Percentiles rank a stretch among this genome's conserved stretches.
phyloP scores from a whole-genome alignment of 2,888 invertebrate genomes.

The Platycnemis pennipes region DNA sequence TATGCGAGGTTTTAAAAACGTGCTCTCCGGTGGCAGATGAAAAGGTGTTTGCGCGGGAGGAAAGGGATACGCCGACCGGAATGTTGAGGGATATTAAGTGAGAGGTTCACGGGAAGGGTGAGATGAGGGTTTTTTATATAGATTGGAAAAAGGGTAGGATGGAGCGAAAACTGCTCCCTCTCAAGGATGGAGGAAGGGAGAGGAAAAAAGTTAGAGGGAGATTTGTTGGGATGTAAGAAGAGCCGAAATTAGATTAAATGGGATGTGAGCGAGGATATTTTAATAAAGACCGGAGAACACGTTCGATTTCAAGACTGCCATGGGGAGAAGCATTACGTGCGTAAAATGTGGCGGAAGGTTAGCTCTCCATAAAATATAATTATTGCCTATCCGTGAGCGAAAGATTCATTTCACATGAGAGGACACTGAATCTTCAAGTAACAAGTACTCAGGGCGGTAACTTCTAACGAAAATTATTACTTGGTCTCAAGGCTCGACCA shows the following conservation, averaged over 20 bases:
- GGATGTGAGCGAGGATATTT: slow-evolving; percentile 37
- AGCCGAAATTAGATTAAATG: slow-evolving; percentile 64
- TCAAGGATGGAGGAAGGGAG: background rate
- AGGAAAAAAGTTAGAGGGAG: background rate
- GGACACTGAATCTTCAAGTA: background rate
- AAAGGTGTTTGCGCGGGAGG: slow-evolving; percentile 49
- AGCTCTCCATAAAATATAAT: slow-evolving; percentile 14
- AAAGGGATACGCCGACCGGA: slow-evolving; percentile 53
- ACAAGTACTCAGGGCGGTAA: background rate
- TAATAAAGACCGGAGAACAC: slow-evolving; percentile 30
- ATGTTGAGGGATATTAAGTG: slow-evolving; percentile 31
- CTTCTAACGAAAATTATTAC: background rate
- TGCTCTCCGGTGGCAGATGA: slow-evolving; percentile 66
- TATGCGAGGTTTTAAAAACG: slow-evolving; percentile 68
- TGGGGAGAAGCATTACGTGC: background rate
- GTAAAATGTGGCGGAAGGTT: background rate
- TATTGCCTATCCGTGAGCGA: background rate
- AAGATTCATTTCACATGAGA: background rate
- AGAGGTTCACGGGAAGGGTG: slow-evolving; percentile 49
- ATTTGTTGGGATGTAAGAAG: slow-evolving; percentile 49
- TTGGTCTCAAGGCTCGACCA: background rate
- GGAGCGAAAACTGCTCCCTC: slow-evolving; percentile 6
- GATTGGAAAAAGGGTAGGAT: background rate
- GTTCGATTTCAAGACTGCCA: slow-evolving; percentile 2
- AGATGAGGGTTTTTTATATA: background rate